Percentiles rank a stretch among this genome's conserved stretches.
phyloP scores from a whole-genome alignment of 1,140 invertebrate species.

The Plutomurus gul region DNA sequence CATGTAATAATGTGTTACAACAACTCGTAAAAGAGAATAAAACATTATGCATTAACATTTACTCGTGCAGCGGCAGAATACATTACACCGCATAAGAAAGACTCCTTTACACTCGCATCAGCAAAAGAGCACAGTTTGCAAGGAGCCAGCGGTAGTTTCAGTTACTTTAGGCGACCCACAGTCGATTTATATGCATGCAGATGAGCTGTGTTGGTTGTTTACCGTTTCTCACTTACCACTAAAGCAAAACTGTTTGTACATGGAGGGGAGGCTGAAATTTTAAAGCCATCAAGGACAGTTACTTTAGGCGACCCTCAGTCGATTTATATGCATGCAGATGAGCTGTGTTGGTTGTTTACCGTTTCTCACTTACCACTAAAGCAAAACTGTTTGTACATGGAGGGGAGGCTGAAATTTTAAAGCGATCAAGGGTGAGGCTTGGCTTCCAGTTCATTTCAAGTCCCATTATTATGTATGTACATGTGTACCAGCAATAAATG shows the following conservation, averaged over 20 bases:
- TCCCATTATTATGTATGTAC: not conserved
- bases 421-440: not conserved
- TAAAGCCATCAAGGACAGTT: not conserved
- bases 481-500: too few species aligned
- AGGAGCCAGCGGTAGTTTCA: too few species aligned
- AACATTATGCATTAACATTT: conserved; percentile 22
- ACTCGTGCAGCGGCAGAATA: not conserved
- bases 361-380: too few species aligned
- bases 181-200: not conserved
- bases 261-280: conserved; percentile 6
- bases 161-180: too few species aligned
- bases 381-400: not conserved
- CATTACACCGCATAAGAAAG: too few species aligned
- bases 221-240: too few species aligned
- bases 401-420: conserved; percentile 6
- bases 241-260: not conserved
- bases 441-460: not conserved
- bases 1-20: conserved; percentile 9
- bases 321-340: not conserved
- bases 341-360: not conserved
- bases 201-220: not conserved
- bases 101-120: too few species aligned
- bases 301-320: too few species aligned
- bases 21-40: conserved; percentile 6
- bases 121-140: too few species aligned